phyloP scores from a whole-genome alignment of 64 coral and sea anemone species.

The Acropora tenuis region DNA sequence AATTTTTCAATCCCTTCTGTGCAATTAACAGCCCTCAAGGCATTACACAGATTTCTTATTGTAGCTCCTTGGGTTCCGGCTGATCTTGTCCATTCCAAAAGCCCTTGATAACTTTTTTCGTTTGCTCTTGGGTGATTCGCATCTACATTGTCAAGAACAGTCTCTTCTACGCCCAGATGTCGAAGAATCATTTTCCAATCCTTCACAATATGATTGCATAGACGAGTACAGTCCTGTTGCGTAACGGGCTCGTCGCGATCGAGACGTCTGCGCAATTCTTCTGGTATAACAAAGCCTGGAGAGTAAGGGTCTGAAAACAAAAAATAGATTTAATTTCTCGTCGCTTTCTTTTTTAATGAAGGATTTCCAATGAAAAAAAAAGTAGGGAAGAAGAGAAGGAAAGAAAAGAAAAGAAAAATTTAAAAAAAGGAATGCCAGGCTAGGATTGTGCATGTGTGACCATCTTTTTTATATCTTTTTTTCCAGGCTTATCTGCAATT shows the following conservation, averaged over 20 bases:
- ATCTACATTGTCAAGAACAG: neutral
- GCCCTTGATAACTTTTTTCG: slow-evolving; percentile 23
- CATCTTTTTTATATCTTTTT: too few species aligned
- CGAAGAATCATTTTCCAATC: neutral
- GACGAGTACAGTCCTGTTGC: neutral
- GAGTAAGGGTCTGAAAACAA: neutral
- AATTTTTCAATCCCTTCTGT: neutral
- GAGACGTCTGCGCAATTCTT: neutral
- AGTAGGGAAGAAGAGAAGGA: too few species aligned
- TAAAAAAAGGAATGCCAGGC: too few species aligned
- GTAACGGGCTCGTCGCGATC: neutral
- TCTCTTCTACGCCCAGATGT: neutral
- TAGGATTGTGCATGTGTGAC: too few species aligned
- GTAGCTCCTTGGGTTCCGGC: neutral
- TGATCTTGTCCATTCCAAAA: neutral
- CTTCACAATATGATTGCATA: neutral
- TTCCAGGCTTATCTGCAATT: too few species aligned
- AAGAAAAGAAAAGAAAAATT: too few species aligned
- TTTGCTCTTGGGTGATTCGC: neutral
- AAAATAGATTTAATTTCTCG: too few species aligned
- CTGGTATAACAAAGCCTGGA: neutral
- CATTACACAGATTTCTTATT: neutral
- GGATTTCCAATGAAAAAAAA: too few species aligned
- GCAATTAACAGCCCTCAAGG: neutral
- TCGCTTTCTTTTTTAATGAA: too few species aligned